Percentiles rank a stretch among this genome's conserved stretches.
Conservation (phyloP, 2,797 vertebrate genomes). For the Eremophila alpestris region DNA sequence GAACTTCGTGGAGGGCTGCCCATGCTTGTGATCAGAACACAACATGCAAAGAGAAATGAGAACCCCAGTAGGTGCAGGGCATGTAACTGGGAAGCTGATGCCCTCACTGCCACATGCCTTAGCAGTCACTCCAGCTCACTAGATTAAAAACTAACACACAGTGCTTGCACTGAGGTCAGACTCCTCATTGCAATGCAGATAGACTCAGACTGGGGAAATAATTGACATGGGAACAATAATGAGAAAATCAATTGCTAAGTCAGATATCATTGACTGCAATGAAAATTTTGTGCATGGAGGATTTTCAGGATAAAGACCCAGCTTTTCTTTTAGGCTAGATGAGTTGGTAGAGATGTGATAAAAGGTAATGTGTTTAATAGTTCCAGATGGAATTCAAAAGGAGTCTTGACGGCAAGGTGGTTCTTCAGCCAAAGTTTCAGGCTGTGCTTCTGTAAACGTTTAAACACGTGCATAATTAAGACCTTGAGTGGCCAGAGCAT, state of each 20-base stretch:
- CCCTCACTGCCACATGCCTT: background rate
- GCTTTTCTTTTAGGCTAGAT: constrained; percentile 19
- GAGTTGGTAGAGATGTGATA: background rate
- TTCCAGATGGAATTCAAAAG: background rate
- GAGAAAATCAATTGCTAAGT: constrained; percentile 65
- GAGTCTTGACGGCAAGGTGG: background rate
- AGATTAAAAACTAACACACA: background rate
- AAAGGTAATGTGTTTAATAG: background rate
- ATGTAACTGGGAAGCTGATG: accelerated
- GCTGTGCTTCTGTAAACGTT: background rate
- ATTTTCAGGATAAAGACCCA: constrained; percentile 47
- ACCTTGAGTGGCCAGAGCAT: background rate
- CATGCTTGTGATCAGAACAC: background rate
- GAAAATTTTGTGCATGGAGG: constrained; percentile 29
- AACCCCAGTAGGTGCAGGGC: background rate
- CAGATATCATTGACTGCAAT: constrained; percentile 54
- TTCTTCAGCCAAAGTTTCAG: background rate
- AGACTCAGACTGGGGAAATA: background rate
- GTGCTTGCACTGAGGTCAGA: background rate
- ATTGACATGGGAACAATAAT: constrained; percentile 61
- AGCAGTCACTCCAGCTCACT: background rate
- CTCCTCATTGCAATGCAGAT: constrained; percentile 24
- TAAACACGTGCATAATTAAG: background rate
- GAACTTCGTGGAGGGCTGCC: accelerated
- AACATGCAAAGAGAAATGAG: background rate